A percentile compares a stretch with the other conserved stretches of the same genome.
These are phyloP conservation scores for Cyprichromis sp. DNA, from an alignment of 2,113 vertebrate species.

Conservation along the genomic window DNA sequence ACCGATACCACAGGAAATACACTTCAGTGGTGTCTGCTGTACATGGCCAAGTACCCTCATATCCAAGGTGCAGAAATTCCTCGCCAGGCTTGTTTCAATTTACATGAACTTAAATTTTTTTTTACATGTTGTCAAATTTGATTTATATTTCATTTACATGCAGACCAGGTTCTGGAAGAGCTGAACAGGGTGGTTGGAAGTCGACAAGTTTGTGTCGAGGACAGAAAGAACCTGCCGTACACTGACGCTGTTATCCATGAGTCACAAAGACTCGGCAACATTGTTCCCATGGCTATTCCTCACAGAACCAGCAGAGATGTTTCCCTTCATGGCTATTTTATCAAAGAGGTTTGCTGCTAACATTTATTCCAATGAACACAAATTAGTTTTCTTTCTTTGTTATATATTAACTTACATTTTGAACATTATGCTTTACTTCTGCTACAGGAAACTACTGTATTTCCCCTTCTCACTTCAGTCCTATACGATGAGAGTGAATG, in stretches of 20 bases:
- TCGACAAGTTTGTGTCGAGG: slow-evolving; percentile 38
- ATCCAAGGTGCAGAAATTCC: slow-evolving; percentile 64
- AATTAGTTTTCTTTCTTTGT: background rate
- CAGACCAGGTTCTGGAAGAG: slow-evolving; percentile 63
- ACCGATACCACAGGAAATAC: slow-evolving; percentile 55
- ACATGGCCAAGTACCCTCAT: slow-evolving; percentile 66
- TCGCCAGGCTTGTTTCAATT: background rate
- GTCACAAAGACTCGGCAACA: slow-evolving; percentile 54
- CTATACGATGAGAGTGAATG: slow-evolving; percentile 62
- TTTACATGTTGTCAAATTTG: background rate
- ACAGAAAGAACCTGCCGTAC: slow-evolving; percentile 62
- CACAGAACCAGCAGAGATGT: slow-evolving; percentile 42
- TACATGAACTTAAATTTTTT: background rate
- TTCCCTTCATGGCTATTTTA: slow-evolving; percentile 40
- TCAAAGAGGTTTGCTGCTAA: slow-evolving; percentile 5
- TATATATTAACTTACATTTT: background rate
- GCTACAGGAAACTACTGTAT: slow-evolving; percentile 52
- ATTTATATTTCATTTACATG: background rate
- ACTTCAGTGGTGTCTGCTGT: slow-evolving; percentile 60
- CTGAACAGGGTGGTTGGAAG: slow-evolving; percentile 54
- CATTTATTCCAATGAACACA: background rate
- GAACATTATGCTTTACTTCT: background rate
- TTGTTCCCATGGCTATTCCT: slow-evolving; percentile 38
- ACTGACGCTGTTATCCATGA: slow-evolving; percentile 71
- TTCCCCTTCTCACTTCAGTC: slow-evolving; percentile 63